A percentile compares a stretch with the other conserved stretches of the same genome.
Evolutionary conservation across 2,113 vertebrate species (phyloP).

Genomic region (Alectura lathami): DNA sequence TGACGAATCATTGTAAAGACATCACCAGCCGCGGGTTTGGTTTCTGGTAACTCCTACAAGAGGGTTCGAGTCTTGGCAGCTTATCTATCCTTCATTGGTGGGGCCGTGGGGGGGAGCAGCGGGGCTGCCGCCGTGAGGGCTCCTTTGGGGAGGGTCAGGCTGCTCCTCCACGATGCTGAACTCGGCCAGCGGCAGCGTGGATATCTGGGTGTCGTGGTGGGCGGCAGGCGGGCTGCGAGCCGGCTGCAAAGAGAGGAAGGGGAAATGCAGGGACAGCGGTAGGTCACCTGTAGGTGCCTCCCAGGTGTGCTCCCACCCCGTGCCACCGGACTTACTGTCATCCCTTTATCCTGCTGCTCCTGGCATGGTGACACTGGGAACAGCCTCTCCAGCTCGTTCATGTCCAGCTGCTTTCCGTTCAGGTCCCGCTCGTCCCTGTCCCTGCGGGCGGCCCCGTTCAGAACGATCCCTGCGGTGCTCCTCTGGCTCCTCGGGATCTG

Average conservation of each 20-base stretch:
- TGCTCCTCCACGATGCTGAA: slow-evolving; percentile 79
- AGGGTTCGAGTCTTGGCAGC: slow-evolving; percentile 19
- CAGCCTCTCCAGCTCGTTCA: slow-evolving; percentile 89
- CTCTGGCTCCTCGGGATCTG: slow-evolving; percentile 80
- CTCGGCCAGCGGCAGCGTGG: slow-evolving; percentile 83
- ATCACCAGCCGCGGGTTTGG: slow-evolving; percentile 45
- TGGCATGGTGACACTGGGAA: slow-evolving; percentile 72
- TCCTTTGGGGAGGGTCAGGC: not conserved
- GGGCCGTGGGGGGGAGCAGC: not conserved
- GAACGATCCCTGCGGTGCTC: slow-evolving; percentile 68
- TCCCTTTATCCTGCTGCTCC: slow-evolving; percentile 63
- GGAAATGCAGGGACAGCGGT: not conserved
- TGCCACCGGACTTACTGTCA: slow-evolving; percentile 73
- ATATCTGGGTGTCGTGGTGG: slow-evolving; percentile 81
- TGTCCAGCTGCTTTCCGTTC: slow-evolving; percentile 74
- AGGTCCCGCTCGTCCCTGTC: slow-evolving; percentile 74
- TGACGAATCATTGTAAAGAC: slow-evolving; percentile 74
- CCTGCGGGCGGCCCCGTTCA: slow-evolving; percentile 74
- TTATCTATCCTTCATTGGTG: slow-evolving; percentile 72
- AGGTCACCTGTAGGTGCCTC: rapidly evolving
- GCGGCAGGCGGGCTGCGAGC: slow-evolving; percentile 27
- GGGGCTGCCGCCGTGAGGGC: not conserved
- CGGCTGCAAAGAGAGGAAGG: slow-evolving; percentile 55
- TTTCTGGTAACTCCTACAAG: slow-evolving; percentile 52
- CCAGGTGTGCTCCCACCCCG: not conserved